phyloP scores from a whole-genome alignment of 2,797 vertebrate species.

The Paguma larvata region DNA sequence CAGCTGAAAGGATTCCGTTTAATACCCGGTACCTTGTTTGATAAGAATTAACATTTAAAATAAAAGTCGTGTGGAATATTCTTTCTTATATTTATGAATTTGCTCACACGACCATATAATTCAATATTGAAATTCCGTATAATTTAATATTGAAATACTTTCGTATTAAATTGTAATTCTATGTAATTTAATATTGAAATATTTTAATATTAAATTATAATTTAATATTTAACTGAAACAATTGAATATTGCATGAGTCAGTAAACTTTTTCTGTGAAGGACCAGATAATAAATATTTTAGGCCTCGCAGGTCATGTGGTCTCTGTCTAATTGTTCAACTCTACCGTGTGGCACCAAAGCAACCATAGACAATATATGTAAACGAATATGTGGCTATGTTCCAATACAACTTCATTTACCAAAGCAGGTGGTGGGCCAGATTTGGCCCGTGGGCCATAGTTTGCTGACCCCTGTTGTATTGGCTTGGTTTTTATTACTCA shows the following conservation, averaged over 20 bases:
- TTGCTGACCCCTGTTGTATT: constrained; percentile 10
- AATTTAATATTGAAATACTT: background rate
- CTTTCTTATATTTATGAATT: constrained; percentile 52
- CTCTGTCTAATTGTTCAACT: background rate
- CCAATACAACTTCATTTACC: constrained; percentile 58
- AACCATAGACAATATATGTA: constrained; percentile 10
- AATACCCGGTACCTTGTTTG: constrained; percentile 21
- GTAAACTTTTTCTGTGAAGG: constrained; percentile 31
- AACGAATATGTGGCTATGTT: constrained; percentile 24
- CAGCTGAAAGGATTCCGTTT: background rate
- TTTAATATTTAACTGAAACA: background rate
- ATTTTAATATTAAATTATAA: constrained; percentile 25
- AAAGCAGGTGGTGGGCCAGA: background rate
- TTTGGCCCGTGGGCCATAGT: constrained; percentile 1
- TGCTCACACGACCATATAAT: background rate
- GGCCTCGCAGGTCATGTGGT: background rate
- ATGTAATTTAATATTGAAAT: constrained; percentile 3
- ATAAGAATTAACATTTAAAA: constrained; percentile 36
- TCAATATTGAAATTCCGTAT: background rate
- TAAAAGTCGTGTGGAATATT: background rate
- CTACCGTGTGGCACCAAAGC: background rate
- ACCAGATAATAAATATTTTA: constrained; percentile 24
- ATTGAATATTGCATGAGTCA: background rate
- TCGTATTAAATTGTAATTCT: constrained; percentile 9
- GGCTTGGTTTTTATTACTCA: constrained; percentile 54